These are phyloP conservation scores for Glaucopsyche alexis DNA, from an alignment of 2,888 invertebrate species.

Conservation along the genomic window DNA sequence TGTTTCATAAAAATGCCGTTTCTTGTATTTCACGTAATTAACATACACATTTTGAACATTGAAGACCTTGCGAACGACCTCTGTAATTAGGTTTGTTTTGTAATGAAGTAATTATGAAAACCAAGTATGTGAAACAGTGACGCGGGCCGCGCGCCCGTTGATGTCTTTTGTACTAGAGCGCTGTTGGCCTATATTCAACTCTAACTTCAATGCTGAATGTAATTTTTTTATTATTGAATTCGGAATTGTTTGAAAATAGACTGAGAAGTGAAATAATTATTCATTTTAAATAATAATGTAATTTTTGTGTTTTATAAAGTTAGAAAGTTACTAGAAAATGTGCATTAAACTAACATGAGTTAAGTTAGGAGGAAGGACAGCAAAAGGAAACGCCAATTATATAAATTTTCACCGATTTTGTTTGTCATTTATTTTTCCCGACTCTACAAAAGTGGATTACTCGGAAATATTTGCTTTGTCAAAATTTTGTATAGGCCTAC, in stretches of 20 bases:
- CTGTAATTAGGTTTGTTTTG: conserved; percentile 27
- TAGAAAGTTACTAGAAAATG: no score
- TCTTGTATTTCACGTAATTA: conserved; percentile 10
- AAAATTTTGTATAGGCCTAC: neutral
- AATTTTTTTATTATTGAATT: no score
- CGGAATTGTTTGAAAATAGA: no score
- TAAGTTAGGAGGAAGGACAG: no score
- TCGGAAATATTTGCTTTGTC: neutral
- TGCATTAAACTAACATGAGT: no score
- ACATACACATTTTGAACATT: conserved; percentile 12
- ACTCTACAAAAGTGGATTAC: no score
- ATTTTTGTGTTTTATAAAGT: no score
- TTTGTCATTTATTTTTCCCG: neutral
- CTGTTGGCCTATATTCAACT: neutral
- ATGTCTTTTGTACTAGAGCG: conserved; percentile 31
- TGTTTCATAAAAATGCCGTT: neutral
- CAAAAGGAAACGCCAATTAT: no score
- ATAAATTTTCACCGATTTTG: neutral
- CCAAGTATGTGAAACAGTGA: conserved; percentile 22
- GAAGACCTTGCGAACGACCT: conserved; percentile 25
- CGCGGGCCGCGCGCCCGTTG: conserved; percentile 31
- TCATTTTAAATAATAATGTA: no score
- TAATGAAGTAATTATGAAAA: conserved; percentile 20
- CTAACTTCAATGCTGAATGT: no score
- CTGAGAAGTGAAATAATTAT: no score